Evolutionary conservation across 2,797 vertebrate species (phyloP).

Genomic region (Psittacula echo): DNA sequence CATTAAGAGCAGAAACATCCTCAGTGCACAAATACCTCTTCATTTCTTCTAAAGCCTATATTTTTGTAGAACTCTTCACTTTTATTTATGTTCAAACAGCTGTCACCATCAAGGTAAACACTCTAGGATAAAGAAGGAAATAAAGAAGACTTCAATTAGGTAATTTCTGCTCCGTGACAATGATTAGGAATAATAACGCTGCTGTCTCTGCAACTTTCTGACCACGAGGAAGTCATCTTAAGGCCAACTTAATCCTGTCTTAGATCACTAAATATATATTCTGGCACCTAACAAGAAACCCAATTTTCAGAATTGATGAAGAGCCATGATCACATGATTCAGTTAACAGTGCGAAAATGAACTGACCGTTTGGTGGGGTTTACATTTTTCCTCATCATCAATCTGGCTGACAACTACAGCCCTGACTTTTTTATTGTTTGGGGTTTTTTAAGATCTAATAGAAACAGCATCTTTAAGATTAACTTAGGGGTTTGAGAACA

Average conservation of each 20-base stretch:
- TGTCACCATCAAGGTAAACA: neutral
- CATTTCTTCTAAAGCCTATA: neutral
- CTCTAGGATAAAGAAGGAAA: neutral
- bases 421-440: neutral
- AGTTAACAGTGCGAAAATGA: neutral
- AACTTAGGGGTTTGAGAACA: neutral
- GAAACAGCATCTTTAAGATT: slow-evolving; percentile 14
- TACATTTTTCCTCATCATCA: slow-evolving; percentile 9
- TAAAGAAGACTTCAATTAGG: neutral
- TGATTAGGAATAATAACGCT: neutral
- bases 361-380: neutral
- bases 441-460: neutral
- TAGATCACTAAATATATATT: neutral
- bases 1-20: neutral
- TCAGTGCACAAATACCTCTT: neutral
- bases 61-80: neutral
- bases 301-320: slow-evolving; percentile 16
- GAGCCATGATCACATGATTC: neutral
- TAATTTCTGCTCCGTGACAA: neutral
- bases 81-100: neutral
- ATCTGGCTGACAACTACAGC: slow-evolving; percentile 8
- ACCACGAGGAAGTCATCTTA: neutral
- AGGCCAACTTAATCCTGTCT: neutral
- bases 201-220: neutral
- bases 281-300: neutral